phyloP scores from a whole-genome alignment of 2,888 invertebrate species.

The Nomada fabriciana region DNA sequence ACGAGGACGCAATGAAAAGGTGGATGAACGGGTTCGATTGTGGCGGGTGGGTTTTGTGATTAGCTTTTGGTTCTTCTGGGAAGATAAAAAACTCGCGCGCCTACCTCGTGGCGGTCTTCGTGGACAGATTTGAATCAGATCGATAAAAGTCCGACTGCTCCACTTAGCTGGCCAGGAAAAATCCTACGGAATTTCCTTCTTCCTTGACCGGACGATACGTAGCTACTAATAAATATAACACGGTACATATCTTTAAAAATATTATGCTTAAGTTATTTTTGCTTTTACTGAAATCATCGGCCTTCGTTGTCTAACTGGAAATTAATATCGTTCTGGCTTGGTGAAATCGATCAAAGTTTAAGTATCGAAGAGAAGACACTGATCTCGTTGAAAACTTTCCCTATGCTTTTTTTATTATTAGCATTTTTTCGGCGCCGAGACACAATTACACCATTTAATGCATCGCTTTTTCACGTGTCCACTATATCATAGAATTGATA shows the following conservation, averaged over 20 bases:
- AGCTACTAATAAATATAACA: no score
- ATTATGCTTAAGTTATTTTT: background rate
- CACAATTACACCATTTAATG: background rate
- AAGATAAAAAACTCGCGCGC: constrained; percentile 46
- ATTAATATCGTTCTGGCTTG: background rate
- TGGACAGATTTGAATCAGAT: constrained; percentile 65
- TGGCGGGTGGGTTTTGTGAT: background rate
- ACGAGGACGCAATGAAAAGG: background rate
- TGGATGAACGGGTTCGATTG: background rate
- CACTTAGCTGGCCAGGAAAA: constrained; percentile 50
- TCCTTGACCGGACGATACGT: background rate
- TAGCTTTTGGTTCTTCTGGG: constrained; percentile 21
- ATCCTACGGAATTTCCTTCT: constrained; percentile 57
- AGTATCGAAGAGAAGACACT: background rate
- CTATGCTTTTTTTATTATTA: background rate
- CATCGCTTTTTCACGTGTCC: constrained; percentile 17
- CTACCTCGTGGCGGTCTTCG: constrained; percentile 56
- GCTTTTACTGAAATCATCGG: background rate
- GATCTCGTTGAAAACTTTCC: background rate
- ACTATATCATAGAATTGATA: constrained; percentile 23
- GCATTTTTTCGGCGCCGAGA: background rate
- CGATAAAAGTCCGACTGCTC: constrained; percentile 64
- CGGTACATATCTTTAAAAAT: background rate
- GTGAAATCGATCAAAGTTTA: background rate
- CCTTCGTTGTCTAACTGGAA: no score